phyloP scores from a whole-genome alignment of 1,140 invertebrate species.

The Brachionus angularis region DNA sequence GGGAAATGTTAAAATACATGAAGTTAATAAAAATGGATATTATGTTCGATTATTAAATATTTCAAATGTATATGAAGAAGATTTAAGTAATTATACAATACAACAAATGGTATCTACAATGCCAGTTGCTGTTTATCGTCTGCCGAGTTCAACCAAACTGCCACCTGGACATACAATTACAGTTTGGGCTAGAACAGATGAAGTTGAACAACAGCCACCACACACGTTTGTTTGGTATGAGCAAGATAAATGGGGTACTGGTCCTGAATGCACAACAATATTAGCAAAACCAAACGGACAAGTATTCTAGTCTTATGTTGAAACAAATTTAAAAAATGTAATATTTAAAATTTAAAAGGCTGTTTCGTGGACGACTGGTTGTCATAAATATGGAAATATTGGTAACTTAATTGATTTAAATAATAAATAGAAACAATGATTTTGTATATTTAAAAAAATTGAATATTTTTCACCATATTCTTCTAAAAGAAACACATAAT shows the following conservation, averaged over 20 bases:
- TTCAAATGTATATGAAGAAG: constrained; percentile 49
- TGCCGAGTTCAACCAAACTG: constrained; percentile 53
- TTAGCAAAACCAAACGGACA: constrained; percentile 46
- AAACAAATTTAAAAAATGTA: background rate
- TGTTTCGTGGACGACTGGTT: constrained; percentile 40
- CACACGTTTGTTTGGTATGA: constrained; percentile 56
- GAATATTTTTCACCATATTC: background rate
- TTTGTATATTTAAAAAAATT: background rate
- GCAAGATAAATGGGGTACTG: constrained; percentile 56
- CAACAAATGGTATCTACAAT: constrained; percentile 56
- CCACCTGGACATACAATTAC: constrained; percentile 51
- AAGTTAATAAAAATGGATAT: constrained; percentile 43
- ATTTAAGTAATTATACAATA: constrained; percentile 55
- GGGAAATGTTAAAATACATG: constrained; percentile 41
- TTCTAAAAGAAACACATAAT: too few relatives aligned
- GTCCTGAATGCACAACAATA: constrained; percentile 56
- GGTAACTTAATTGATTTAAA: background rate
- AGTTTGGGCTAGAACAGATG: constrained; percentile 52
- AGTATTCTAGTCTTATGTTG: background rate
- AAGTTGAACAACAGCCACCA: constrained; percentile 54
- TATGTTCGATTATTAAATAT: constrained; percentile 40
- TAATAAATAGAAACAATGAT: background rate
- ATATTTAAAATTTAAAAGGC: constrained; percentile 5
- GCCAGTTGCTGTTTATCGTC: constrained; percentile 55
- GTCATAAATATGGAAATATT: constrained; percentile 44